Evolutionary conservation across 1,140 invertebrate genomes (phyloP).

Genomic region (Bombus sibiricus): DNA sequence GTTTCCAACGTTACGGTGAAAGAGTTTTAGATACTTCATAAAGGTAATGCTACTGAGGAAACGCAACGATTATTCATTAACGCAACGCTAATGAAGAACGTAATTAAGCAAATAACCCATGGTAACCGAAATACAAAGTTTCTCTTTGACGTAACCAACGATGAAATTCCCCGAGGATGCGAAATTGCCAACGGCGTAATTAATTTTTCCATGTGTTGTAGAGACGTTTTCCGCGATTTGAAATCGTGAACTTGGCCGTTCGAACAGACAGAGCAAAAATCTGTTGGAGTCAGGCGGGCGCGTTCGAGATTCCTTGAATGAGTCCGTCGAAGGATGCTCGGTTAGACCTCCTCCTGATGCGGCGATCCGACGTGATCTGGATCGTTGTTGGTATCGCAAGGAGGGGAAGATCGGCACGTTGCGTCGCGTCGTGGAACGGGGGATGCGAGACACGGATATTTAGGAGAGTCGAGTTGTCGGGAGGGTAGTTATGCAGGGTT

Average conservation of each 20-base stretch:
- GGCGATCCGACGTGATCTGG: background rate
- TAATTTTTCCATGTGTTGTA: background rate
- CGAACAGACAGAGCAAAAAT: no score
- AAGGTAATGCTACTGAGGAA: no score
- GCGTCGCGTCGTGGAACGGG: background rate
- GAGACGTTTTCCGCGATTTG: background rate
- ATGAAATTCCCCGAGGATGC: background rate
- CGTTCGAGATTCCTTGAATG: conserved; percentile 2
- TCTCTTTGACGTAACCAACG: background rate
- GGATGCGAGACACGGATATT: background rate
- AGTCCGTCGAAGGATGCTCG: background rate
- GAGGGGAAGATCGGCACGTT: background rate
- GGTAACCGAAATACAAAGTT: background rate
- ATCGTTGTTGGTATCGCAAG: background rate
- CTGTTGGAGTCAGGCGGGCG: background rate
- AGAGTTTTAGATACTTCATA: no score
- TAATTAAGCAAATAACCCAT: background rate
- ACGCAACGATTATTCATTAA: no score
- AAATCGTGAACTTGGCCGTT: background rate
- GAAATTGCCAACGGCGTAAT: background rate
- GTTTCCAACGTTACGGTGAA: no score
- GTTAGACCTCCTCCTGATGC: background rate
- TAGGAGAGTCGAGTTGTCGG: conserved; percentile 14
- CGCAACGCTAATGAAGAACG: no score
- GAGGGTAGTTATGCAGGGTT: background rate